phyloP scores from a whole-genome alignment of 2,888 invertebrate species.

The Labia minor region DNA sequence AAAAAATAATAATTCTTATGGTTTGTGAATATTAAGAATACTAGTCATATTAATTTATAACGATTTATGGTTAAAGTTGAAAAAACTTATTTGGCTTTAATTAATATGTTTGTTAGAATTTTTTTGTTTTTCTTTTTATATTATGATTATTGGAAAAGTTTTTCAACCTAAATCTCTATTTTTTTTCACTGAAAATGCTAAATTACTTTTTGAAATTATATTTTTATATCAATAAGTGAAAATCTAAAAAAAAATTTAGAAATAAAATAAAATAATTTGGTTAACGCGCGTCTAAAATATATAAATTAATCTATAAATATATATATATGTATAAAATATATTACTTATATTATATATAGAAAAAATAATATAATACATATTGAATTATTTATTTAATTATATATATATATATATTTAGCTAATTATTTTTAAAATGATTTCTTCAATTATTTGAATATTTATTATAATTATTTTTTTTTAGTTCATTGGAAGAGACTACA shows the following conservation, averaged over 20 bases:
- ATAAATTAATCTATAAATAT: slow-evolving; percentile 17
- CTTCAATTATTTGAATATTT: not conserved
- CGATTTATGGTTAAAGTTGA: not conserved
- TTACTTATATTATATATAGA: no score
- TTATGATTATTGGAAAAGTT: not conserved
- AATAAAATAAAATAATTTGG: not conserved
- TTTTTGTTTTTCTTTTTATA: not conserved
- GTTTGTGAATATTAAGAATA: no score
- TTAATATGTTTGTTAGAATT: not conserved
- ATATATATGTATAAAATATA: not conserved
- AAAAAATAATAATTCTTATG: no score
- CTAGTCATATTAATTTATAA: no score
- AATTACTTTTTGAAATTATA: slow-evolving; percentile 28
- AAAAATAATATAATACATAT: not conserved
- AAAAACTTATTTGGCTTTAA: not conserved
- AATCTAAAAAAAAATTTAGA: no score
- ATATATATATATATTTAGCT: not conserved
- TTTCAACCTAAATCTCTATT: not conserved
- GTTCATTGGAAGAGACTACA: slow-evolving; percentile 38
- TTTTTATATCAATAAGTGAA: no score
- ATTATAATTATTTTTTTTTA: slow-evolving; percentile 33
- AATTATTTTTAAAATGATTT: slow-evolving; percentile 18
- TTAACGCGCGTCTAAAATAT: slow-evolving; percentile 7
- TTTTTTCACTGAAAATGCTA: slow-evolving; percentile 13
- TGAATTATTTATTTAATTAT: not conserved